Base-by-base conservation (phyloP, 2,113 vertebrate genomes). In the Furnarius figulus region DNA sequence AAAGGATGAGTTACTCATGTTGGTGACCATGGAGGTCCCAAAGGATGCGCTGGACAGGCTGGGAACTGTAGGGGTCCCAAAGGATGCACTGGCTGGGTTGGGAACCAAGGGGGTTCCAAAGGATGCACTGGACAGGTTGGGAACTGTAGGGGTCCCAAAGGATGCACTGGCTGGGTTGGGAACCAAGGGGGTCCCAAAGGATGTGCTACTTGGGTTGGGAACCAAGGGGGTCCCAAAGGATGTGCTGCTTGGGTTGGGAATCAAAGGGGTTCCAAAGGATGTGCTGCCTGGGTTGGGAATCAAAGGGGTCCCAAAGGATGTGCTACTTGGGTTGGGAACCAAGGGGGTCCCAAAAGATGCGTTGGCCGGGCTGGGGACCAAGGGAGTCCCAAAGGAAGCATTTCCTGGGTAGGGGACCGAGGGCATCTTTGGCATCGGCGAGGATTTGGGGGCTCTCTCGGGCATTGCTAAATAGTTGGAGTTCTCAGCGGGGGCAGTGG, bases 401-500 rank as follows among this genome's bases (percentile, higher is more conserved):
- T 23, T 46, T 50, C 46, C 70, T 0, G 46, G 13, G 40, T 7
- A 70, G 71, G 84, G 37, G 19, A 71, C 72, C 0, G 19, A 47
- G 62, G 92, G 55, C 58, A 42, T 44, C 71, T 82, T 83, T 42
- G 95, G 92, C 67, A 66, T 21, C 0, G 49, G 37, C 2, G 63
- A 52, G 42, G 90, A 14, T 83, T 6, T 91, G 46, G 87, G 63
- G 39, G 19, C n/a, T 94, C 90, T 96, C 73, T 67, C 53, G 4
- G 97, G 97, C 61, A 98, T 97, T 12, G 97, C 93, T 66, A 98
- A 52, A 72, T 98, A 97, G 95, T 65, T 97, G 85, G 93, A 71
- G 46, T 78, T 96, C 42, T 97, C 96, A 0, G 62, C 30, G 0
- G 24, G 80, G 61, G 50, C 55, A 25, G 89, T 22, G 5, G 92